Evolutionary conservation across 2,797 vertebrate genomes (phyloP).

Genomic region (Nannoperca australis): DNA sequence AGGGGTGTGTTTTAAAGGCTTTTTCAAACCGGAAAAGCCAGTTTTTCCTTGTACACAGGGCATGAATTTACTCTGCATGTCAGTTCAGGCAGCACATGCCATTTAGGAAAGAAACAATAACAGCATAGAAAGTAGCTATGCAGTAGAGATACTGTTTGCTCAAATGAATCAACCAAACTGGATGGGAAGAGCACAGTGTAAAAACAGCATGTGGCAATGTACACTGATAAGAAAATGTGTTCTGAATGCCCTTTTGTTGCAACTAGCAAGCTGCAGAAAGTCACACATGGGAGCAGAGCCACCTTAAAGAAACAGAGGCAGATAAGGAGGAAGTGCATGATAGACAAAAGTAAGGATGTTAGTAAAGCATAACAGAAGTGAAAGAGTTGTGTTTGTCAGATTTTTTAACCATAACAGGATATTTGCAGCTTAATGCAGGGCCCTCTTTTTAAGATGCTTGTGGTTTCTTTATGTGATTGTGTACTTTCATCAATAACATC

Average conservation of each 20-base stretch:
- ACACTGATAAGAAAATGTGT: constrained; percentile 22
- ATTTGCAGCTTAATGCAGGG: background rate
- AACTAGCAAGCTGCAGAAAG: constrained; percentile 4
- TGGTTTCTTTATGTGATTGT: no score
- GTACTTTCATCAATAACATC: background rate
- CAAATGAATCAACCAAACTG: background rate
- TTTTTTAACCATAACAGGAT: background rate
- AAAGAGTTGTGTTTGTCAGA: background rate
- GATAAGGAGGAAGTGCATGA: background rate
- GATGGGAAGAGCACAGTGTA: background rate
- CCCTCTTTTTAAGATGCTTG: no score
- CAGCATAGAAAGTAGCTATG: background rate
- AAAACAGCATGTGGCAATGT: background rate
- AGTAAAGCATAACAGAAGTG: background rate
- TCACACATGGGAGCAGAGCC: constrained; percentile 3
- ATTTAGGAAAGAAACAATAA: constrained; percentile 8
- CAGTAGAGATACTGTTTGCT: background rate
- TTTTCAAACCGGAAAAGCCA: constrained; percentile 50
- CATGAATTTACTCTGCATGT: constrained; percentile 37
- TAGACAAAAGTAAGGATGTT: background rate
- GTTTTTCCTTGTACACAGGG: constrained; percentile 13
- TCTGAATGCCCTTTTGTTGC: constrained; percentile 20
- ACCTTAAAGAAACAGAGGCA: background rate
- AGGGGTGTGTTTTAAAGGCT: background rate
- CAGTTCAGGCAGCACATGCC: constrained; percentile 36